phyloP scores from a whole-genome alignment of 2,797 vertebrate species.

The Microhierax caerulescens region DNA sequence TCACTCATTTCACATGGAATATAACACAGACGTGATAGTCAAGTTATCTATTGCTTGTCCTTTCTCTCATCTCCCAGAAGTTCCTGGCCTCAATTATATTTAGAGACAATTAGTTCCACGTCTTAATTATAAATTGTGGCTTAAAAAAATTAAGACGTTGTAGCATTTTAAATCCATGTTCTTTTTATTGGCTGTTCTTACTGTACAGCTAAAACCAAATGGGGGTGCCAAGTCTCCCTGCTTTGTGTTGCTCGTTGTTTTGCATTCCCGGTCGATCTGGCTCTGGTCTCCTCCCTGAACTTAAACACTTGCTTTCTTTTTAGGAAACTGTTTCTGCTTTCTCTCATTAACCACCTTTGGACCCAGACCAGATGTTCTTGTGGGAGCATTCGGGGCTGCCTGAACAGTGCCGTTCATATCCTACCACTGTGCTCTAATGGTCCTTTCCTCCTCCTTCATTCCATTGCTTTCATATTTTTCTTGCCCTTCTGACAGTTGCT shows the following conservation, averaged over 20 bases:
- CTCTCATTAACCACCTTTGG: neutral
- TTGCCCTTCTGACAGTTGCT: neutral
- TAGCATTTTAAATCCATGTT: neutral
- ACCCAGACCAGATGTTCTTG: neutral
- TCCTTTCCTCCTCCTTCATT: neutral
- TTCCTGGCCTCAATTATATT: slow-evolving; percentile 18
- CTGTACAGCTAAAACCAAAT: neutral
- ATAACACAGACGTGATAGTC: neutral
- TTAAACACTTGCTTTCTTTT: neutral
- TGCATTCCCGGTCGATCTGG: neutral
- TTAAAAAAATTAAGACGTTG: neutral
- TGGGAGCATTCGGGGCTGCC: neutral
- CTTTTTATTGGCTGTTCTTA: neutral
- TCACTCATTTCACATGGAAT: neutral
- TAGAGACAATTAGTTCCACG: neutral
- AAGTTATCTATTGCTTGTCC: neutral
- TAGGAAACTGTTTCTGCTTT: neutral
- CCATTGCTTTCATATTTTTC: neutral
- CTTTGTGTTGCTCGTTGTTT: neutral
- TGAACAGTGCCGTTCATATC: neutral
- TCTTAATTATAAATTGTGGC: slow-evolving; percentile 9
- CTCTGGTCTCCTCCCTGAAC: neutral
- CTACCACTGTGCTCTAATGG: neutral
- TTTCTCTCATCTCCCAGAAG: neutral
- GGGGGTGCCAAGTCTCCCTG: neutral